Base-by-base conservation (phyloP, 1,140 invertebrate species). In the Copidosoma floridanum region DNA sequence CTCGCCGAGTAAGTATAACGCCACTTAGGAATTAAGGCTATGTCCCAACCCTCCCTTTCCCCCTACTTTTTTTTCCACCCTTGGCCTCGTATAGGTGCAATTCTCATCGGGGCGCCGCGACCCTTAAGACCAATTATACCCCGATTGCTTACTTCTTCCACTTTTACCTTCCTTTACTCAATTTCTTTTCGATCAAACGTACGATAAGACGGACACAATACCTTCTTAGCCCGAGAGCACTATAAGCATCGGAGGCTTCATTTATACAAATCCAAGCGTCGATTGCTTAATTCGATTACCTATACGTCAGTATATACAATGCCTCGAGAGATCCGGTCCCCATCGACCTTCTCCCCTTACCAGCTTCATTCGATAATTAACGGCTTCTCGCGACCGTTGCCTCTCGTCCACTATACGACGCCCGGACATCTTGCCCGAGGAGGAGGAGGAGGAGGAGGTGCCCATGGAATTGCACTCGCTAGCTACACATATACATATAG, bases 241-340 rank as follows among this genome's bases (percentile, higher is more conserved):
- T 5, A 41, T 6, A n/a, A n/a, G 7, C 10, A 8, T 41, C 18
- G 18, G 35, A 21, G 37, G 46, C 40, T 57, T 63, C 61, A 57
- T 63, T 63, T 63, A n/a, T n/a, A 63, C 61, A 63, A 63, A 63
- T 63, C 48, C 61, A 7, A 57, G 55, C 61, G 55, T 63, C 57
- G 57, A 63, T 57, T 62, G 57, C 48, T 62, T 62, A 62, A 62
- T 62, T 62, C 40, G 48, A 62, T 62, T 62, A 62, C 54, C 53
- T 62, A 46, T 46, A 62, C 57, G 46, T 32, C 26, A 16, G 29
- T n/a, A 20, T 20, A 26, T 40, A 23, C 18, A 6, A 35, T 12
- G 29, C 24, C 41, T 60, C 41, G 16, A 40, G 26, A 40, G 43
- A 3, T 21, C 50, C 11, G 52, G 24, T 43, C 27, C 57, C 40